Conservation (phyloP, 2,113 vertebrate species). For the Microtus oregoni region DNA sequence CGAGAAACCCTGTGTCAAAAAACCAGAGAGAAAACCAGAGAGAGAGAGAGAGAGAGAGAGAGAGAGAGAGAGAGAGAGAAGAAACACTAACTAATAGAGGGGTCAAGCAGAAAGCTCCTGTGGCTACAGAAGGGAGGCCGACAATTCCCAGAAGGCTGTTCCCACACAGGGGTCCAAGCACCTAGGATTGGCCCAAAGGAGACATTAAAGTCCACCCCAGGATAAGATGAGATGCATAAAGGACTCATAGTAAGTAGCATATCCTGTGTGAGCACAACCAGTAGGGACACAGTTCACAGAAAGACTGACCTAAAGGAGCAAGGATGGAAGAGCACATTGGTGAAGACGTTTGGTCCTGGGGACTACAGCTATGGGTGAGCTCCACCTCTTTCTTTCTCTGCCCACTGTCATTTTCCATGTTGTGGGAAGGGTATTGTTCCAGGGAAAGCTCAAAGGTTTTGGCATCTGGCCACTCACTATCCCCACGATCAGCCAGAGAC, state of each 20-base stretch:
- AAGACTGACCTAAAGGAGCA: background rate
- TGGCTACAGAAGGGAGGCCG: background rate
- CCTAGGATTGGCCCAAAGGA: background rate
- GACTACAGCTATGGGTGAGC: background rate
- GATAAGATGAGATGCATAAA: constrained; percentile 20
- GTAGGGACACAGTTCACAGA: background rate
- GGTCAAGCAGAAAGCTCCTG: background rate
- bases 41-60: no score
- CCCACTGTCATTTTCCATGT: background rate
- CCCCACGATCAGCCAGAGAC: constrained; percentile 36
- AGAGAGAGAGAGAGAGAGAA: no score
- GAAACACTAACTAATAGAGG: no score
- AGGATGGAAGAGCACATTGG: background rate
- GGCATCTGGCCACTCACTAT: constrained; percentile 31
- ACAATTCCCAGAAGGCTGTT: background rate
- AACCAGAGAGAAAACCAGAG: no score
- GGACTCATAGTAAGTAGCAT: background rate
- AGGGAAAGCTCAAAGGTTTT: constrained; percentile 48
- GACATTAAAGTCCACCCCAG: background rate
- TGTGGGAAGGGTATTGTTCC: constrained; percentile 34
- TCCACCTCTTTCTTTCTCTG: background rate
- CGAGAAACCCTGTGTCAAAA: no score
- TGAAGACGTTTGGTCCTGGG: background rate
- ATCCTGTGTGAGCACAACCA: background rate
- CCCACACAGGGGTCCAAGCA: background rate